These are phyloP conservation scores for Lapara coniferarum DNA, from an alignment of 2,888 invertebrate genomes.

Conservation along the genomic window DNA sequence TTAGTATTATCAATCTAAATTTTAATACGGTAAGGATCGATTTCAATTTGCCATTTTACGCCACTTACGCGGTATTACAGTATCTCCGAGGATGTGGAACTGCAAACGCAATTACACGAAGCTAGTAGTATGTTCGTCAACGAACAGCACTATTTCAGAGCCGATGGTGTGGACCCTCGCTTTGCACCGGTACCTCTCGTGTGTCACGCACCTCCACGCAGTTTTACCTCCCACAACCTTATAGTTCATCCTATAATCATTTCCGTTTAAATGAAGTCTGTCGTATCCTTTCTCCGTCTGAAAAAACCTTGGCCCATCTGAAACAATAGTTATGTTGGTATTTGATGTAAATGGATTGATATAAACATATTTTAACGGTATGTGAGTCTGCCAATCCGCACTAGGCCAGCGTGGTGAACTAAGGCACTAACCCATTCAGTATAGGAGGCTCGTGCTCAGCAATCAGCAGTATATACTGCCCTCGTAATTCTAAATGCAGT, in stretches of 20 bases:
- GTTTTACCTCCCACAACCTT: not conserved
- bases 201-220: constrained; percentile 29
- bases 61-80: not conserved
- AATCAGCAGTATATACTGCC: too few species aligned
- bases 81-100: too few species aligned
- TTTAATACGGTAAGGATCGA: too few species aligned
- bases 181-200: constrained; percentile 28
- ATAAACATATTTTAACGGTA: too few species aligned
- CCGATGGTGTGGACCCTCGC: constrained; percentile 25
- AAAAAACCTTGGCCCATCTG: constrained; percentile 18
- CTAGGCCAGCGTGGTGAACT: too few species aligned
- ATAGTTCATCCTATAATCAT: constrained; percentile 8
- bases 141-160: not conserved
- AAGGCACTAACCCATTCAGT: too few species aligned
- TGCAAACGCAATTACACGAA: not conserved
- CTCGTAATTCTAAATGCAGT: too few species aligned
- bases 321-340: too few species aligned
- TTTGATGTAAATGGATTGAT: too few species aligned
- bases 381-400: too few species aligned
- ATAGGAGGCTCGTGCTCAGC: too few species aligned
- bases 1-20: too few species aligned
- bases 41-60: not conserved
- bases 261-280: constrained; percentile 2
- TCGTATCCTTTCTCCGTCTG: constrained; percentile 1
- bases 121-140: constrained; percentile 18